Percentiles rank a stretch among this genome's conserved stretches.
These are phyloP conservation scores for Pollenia labialis DNA, from an alignment of 2,888 invertebrate species.

Conservation along the genomic window DNA sequence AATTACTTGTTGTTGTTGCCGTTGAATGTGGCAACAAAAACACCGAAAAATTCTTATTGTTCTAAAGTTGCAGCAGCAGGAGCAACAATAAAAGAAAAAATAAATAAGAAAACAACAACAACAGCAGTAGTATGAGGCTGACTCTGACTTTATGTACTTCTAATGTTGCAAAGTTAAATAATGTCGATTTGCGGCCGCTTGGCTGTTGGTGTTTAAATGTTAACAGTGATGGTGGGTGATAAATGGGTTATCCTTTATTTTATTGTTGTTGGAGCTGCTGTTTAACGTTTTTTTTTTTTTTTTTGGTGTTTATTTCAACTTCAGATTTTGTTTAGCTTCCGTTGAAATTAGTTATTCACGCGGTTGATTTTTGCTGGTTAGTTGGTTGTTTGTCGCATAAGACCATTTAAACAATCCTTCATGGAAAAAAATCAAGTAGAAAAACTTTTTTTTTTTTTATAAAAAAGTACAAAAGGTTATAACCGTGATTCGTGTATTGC, in stretches of 20 bases:
- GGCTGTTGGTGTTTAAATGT: constrained; percentile 71
- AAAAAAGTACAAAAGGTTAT: constrained; percentile 73
- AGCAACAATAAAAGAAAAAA: constrained; percentile 39
- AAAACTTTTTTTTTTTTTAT: constrained; percentile 28
- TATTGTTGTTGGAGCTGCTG: constrained; percentile 69
- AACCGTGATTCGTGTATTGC: constrained; percentile 73
- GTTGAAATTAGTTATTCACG: constrained; percentile 84
- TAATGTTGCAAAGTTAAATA: constrained; percentile 56
- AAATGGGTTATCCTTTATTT: constrained; percentile 69
- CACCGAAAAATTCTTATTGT: constrained; percentile 67
- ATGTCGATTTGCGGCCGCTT: constrained; percentile 51
- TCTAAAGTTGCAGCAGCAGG: constrained; percentile 51
- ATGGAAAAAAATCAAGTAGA: constrained; percentile 50
- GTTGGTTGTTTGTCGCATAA: constrained; percentile 48
- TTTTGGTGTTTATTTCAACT: constrained; percentile 74
- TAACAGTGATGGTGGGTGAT: constrained; percentile 74
- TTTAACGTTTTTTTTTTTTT: constrained; percentile 67
- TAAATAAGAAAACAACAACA: constrained; percentile 53
- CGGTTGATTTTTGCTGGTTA: constrained; percentile 78
- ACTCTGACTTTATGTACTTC: constrained; percentile 19
- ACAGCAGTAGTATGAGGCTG: not conserved
- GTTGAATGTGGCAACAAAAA: constrained; percentile 56
- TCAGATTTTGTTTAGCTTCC: constrained; percentile 76
- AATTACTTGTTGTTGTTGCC: constrained; percentile 50
- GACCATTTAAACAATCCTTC: constrained; percentile 78